Conservation (phyloP, 2,113 vertebrate species). For the Macrotus californicus region DNA sequence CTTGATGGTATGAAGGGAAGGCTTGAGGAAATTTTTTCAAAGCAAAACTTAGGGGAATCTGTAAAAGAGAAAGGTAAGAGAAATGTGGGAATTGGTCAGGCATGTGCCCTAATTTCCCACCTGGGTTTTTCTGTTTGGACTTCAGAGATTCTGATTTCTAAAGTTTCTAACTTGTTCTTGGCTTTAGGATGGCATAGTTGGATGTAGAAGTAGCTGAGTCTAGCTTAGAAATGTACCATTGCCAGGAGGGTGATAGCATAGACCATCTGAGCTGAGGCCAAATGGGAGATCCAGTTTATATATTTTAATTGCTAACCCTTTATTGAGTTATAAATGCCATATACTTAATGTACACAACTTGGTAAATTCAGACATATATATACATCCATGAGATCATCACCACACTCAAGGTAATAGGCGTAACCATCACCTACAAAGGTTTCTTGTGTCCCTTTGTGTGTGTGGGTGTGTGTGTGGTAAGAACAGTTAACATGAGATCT, state of each 20-base stretch:
- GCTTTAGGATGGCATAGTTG: background rate
- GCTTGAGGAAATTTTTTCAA: background rate
- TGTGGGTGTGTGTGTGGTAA: background rate
- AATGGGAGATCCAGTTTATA: background rate
- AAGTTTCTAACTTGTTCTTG: background rate
- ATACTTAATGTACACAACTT: background rate
- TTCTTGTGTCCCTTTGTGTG: background rate
- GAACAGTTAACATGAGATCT: background rate
- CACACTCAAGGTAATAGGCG: background rate
- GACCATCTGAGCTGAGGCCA: background rate
- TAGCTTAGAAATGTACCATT: background rate
- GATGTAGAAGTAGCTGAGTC: background rate
- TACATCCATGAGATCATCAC: background rate
- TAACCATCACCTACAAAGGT: background rate
- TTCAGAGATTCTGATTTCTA: background rate
- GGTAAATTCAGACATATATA: background rate
- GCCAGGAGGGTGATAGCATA: background rate
- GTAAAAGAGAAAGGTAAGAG: background rate
- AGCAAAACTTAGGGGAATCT: background rate
- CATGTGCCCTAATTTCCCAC: background rate
- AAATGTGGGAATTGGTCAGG: background rate
- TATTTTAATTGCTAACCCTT: background rate
- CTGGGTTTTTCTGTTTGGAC: background rate
- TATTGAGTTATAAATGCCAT: background rate
- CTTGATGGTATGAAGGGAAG: background rate